Evolutionary conservation across 2,113 vertebrate genomes (phyloP).

Genomic region (Gavialis gangeticus): DNA sequence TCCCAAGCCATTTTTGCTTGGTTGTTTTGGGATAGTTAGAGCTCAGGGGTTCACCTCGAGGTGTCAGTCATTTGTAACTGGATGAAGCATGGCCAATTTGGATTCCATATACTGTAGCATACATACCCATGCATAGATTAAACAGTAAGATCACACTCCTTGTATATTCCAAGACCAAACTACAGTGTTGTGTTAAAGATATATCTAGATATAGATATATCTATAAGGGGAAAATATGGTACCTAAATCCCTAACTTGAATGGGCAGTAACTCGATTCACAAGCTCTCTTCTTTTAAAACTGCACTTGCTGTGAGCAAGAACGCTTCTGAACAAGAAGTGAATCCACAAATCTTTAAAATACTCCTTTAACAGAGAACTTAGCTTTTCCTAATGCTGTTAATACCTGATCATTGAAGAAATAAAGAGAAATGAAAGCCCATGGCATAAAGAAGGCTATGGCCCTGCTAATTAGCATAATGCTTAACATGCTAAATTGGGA

Average conservation of each 20-base stretch:
- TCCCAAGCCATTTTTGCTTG: background rate
- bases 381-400: slow-evolving; percentile 37
- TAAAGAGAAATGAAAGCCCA: slow-evolving; percentile 18
- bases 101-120: too few relatives aligned
- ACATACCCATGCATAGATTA: background rate
- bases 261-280: background rate
- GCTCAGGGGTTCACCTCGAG: background rate
- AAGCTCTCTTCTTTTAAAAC: background rate
- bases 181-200: background rate
- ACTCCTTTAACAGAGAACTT: slow-evolving; percentile 11
- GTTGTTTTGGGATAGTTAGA: background rate
- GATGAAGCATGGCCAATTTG: background rate
- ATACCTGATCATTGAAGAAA: slow-evolving; percentile 6
- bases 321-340: background rate
- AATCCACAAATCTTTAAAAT: background rate
- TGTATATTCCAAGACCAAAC: slow-evolving; percentile 17
- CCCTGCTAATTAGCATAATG: slow-evolving; percentile 34
- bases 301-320: slow-evolving; percentile 16
- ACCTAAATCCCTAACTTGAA: background rate
- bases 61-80: background rate
- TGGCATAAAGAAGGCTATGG: slow-evolving; percentile 31
- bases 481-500: slow-evolving; percentile 41
- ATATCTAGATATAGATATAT: background rate
- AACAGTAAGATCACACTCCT: slow-evolving; percentile 5
- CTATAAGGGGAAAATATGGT: background rate